Evolutionary conservation across 2,113 vertebrate species (phyloP).

Genomic region (Megaceryle torquata): DNA sequence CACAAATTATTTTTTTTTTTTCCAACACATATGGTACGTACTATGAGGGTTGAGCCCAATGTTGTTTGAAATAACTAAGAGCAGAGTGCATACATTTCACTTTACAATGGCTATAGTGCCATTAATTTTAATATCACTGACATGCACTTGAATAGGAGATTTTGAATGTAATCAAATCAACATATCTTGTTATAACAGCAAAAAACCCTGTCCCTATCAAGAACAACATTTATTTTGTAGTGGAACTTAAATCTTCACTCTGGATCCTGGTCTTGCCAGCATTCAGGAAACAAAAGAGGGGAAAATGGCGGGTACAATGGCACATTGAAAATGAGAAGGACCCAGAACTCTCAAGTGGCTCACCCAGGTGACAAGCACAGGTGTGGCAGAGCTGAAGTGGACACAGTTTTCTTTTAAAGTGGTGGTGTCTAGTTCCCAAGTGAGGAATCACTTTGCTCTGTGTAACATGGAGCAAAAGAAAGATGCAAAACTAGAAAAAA

Average conservation of each 20-base stretch:
- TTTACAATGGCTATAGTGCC: neutral
- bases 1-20: neutral
- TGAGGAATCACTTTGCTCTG: neutral
- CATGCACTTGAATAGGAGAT: neutral
- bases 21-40: neutral
- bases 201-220: neutral
- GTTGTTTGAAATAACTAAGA: constrained; percentile 7
- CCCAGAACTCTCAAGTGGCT: neutral
- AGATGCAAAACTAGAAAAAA: neutral
- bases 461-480: neutral
- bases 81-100: neutral
- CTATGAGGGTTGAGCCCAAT: neutral
- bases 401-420: neutral
- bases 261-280: neutral
- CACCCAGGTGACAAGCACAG: neutral
- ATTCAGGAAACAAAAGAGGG: neutral
- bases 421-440: neutral
- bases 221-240: neutral
- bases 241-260: neutral
- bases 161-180: neutral
- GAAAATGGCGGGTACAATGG: neutral
- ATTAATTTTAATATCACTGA: constrained; percentile 19
- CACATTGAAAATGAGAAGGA: neutral
- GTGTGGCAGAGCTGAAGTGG: neutral
- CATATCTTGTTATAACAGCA: neutral